Evolutionary conservation across 2,113 vertebrate genomes (phyloP), one percentile per base, ranked within the genome.

Genomic region (Trachemys scripta): DNA sequence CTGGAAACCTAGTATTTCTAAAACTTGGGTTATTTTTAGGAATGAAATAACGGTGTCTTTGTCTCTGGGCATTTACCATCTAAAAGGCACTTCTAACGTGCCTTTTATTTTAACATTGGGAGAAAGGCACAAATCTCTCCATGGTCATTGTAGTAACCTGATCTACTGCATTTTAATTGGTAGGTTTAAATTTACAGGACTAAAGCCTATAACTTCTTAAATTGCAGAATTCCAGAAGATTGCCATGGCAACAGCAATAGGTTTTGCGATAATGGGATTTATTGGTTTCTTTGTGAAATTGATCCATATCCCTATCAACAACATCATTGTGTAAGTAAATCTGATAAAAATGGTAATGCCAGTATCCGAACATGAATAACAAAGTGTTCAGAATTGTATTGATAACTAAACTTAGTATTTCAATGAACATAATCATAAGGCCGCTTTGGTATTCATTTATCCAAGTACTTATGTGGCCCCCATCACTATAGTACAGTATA

Each of bases 281-380:
- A 99, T 99, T 87, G 99, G 99, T 38, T 99, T 99, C 98, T 99
- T 99, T 93, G 99, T 99, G 89, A 99, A 99, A 96, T 97, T 99
- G 96, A 99, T 99, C 96, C 99, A 99, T 91, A 99, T 99, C 97
- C 99, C 99, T 89, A 99, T 99, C 98, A 99, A 99, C 98, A 99
- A 99, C 97, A 99, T 99, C 85, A 99, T 99, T 97, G 99, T 99
- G 99, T 99, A 98, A 99, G 99, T 99, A 97, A 92, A 94, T 49
- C 29, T 8, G 14, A 10, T 87, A 50, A 47, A 47, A 78, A 47
- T 10, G 4, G 12, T 42, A 27, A 27, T 78, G 24, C 10, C 47
- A 25, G 75, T 47, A 29, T 25, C 24, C 29, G 42, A 13, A 78
- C 25, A 4, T 45, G 12, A 76, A 45, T 42, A 45, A 38, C 19